Conservation (phyloP, 92 coral and sea anemone species). For the Phymanthus crucifer region DNA sequence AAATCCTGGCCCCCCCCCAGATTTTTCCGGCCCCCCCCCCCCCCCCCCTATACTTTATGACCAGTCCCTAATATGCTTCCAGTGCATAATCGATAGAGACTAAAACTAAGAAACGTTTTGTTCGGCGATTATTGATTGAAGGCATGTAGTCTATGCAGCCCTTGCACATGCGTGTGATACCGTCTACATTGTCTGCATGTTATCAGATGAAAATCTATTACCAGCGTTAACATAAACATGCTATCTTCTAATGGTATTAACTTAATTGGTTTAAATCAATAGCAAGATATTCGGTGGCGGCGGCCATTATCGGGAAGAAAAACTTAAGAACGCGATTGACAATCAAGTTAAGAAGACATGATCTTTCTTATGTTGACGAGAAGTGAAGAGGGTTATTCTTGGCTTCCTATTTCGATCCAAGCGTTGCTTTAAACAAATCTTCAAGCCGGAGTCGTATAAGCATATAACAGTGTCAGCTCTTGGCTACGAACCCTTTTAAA, state of each 20-base stretch:
- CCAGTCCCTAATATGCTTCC: too few species aligned
- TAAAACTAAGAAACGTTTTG: neutral
- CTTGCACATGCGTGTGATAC: neutral
- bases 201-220: neutral
- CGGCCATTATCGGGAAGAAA: neutral
- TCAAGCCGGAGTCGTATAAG: neutral
- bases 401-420: too few species aligned
- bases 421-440: too few species aligned
- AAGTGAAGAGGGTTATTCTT: too few species aligned
- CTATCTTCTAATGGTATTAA: conserved; percentile 1
- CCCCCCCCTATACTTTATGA: too few species aligned
- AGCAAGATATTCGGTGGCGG: neutral
- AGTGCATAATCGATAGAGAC: neutral
- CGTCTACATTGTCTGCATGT: neutral
- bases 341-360: neutral
- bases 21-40: too few species aligned
- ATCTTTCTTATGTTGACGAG: neutral
- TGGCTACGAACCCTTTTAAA: neutral
- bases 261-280: neutral
- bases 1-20: too few species aligned
- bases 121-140: neutral
- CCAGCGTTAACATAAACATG: neutral
- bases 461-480: neutral
- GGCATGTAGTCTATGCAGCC: neutral
- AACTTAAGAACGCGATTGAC: neutral